Base-by-base conservation (phyloP, 2,888 invertebrate species). In the Drosophila greeni region DNA sequence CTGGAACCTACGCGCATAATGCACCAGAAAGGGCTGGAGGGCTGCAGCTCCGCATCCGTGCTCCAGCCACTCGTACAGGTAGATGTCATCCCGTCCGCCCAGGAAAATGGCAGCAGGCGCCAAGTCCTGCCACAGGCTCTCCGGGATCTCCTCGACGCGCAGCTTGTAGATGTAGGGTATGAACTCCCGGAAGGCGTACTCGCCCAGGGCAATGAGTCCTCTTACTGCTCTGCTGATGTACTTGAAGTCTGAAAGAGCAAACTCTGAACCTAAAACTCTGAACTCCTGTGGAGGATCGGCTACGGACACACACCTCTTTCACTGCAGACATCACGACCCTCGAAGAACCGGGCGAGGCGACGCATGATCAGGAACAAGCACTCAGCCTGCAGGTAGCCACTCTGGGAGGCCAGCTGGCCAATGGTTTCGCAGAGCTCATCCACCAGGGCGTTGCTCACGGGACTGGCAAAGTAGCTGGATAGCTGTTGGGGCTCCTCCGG, bases 61-160 rank as follows among this genome's bases (percentile, higher is more conserved):
- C 14, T 87, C 85, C 8, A 89, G 56, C 87, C 88, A 89, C 66
- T 89, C 89, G 53, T 89, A 89, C 4, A 89, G 70, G 51, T 87
- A 88, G 14, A 88, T 87, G 53, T 89, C 89, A 39, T 87, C 86
- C 11, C 74, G 69, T 0, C 89, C 89, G 2, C 74, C 76, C 0
- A 89, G 53, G 52, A 86, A 89, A 5, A 86, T 71, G 3, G 88
- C 87, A 60, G 85, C 82, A 18, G 83, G 73, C 26, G 85, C 76
- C 64, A 89, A 80, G 69, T 87, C 84, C 36, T 76, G 75, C 73
- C 85, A 82, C 5, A 88, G 59, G 20, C 74, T 80, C 6, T 87
- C 86, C 0, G 88, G 87, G 18, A 87, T 70, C 18, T 78, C 66
- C 2, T 78, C 68, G 1, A 75, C 73, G 33, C 86, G 81, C 11